These are phyloP conservation scores for Oxycera nigricornis DNA, from an alignment of 2,888 invertebrate species.

Conservation along the genomic window DNA sequence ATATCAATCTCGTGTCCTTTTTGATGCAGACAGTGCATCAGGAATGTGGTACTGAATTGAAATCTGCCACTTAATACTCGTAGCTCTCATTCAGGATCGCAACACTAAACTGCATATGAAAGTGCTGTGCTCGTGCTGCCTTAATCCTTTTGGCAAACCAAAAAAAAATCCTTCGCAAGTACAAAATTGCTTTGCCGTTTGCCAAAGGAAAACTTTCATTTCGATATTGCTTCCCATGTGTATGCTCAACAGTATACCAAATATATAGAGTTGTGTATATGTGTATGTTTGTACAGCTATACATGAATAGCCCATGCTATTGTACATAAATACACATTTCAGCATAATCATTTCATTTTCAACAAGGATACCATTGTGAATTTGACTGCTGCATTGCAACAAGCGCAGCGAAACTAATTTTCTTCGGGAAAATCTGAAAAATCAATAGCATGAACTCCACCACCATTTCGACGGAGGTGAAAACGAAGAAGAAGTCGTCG, in stretches of 20 bases:
- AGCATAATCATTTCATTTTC: slow-evolving; percentile 4
- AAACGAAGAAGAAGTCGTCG: background rate
- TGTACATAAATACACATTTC: background rate
- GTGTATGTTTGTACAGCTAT: too few species aligned
- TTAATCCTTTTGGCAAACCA: background rate
- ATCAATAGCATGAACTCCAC: slow-evolving; percentile 9
- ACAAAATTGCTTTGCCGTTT: slow-evolving; percentile 20
- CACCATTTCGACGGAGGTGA: background rate
- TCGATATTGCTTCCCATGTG: slow-evolving; percentile 23
- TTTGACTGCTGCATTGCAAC: slow-evolving; percentile 32
- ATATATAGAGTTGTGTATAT: background rate
- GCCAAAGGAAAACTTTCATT: slow-evolving; percentile 22
- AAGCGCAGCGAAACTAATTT: slow-evolving; percentile 35
- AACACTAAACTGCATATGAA: background rate
- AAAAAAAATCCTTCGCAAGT: background rate
- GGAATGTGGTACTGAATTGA: background rate
- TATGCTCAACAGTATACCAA: background rate
- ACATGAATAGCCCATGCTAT: too few species aligned
- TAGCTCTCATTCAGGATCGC: background rate
- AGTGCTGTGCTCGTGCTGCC: background rate
- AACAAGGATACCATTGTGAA: background rate
- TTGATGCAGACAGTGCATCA: background rate
- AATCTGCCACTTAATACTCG: background rate
- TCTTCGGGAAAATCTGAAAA: slow-evolving; percentile 25
- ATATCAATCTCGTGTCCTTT: background rate